A percentile compares a stretch with the other conserved stretches of the same genome.
phyloP scores from a whole-genome alignment of 2,113 vertebrate species.

The Oxygymnocypris stewartii region DNA sequence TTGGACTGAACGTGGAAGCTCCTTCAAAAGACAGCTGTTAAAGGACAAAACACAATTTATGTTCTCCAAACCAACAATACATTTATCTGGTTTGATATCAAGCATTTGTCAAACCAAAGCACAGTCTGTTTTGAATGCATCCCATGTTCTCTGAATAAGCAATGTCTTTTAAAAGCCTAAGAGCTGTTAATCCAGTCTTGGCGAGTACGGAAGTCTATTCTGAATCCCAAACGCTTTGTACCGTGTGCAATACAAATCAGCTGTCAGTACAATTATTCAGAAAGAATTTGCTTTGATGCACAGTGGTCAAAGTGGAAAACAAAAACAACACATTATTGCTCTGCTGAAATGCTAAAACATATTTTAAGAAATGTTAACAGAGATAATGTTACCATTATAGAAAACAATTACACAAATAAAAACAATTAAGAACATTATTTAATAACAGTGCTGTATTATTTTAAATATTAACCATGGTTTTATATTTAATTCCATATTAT shows the following conservation, averaged over 20 bases:
- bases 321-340: background rate
- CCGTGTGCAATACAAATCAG: background rate
- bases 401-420: too few species aligned
- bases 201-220: background rate
- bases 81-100: background rate
- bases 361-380: background rate
- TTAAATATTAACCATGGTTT: background rate
- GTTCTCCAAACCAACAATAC: background rate
- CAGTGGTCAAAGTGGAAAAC: background rate
- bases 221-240: background rate
- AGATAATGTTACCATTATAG: background rate
- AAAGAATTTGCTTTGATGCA: background rate
- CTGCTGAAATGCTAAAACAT: background rate
- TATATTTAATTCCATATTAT: too few species aligned
- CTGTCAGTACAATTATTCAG: background rate
- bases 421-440: too few species aligned
- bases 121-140: background rate
- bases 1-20: constrained; percentile 86
- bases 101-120: background rate
- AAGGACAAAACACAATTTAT: background rate
- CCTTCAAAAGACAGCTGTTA: constrained; percentile 81
- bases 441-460: background rate
- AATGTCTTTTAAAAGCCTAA: constrained; percentile 10
- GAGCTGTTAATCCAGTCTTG: constrained; percentile 16
- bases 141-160: background rate